Conservation (phyloP, 2,113 vertebrate species). For the Ranitomeya variabilis region DNA sequence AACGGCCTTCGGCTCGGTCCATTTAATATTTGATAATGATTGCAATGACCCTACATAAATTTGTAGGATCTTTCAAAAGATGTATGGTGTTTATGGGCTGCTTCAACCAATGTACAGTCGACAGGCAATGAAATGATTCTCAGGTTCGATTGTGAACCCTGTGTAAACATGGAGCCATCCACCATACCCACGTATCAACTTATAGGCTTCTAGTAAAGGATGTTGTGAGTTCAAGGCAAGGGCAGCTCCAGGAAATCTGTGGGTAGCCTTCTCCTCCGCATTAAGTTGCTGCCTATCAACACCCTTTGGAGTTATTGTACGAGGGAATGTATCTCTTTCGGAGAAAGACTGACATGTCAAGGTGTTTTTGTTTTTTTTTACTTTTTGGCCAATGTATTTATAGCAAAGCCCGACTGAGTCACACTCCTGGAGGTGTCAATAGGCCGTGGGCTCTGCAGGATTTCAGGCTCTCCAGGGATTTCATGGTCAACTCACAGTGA, state of each 20-base stretch:
- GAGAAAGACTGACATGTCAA: background rate
- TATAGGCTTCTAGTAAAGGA: background rate
- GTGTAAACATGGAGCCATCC: too few species aligned
- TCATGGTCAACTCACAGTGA: conserved; percentile 21
- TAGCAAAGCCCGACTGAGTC: conserved; percentile 1
- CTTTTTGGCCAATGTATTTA: background rate
- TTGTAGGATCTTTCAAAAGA: too few species aligned
- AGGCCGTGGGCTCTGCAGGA: background rate
- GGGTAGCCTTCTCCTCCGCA: background rate
- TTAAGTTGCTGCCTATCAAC: conserved; percentile 29
- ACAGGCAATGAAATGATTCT: too few species aligned
- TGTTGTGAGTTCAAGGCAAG: background rate
- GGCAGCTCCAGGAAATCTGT: background rate
- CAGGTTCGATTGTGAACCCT: too few species aligned
- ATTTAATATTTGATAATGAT: too few species aligned
- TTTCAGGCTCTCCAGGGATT: conserved; percentile 19
- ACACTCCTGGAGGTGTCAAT: background rate
- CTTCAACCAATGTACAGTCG: too few species aligned
- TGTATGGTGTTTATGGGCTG: too few species aligned
- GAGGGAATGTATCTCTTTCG: conserved; percentile 1
- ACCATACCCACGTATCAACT: background rate
- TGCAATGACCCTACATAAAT: too few species aligned
- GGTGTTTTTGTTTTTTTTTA: background rate
- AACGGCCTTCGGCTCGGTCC: too few species aligned
- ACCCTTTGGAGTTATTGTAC: conserved; percentile 1